Evolutionary conservation across 2,797 vertebrate species (phyloP), one percentile per base, ranked within the genome.

Genomic region (Xyrichtys novacula): DNA sequence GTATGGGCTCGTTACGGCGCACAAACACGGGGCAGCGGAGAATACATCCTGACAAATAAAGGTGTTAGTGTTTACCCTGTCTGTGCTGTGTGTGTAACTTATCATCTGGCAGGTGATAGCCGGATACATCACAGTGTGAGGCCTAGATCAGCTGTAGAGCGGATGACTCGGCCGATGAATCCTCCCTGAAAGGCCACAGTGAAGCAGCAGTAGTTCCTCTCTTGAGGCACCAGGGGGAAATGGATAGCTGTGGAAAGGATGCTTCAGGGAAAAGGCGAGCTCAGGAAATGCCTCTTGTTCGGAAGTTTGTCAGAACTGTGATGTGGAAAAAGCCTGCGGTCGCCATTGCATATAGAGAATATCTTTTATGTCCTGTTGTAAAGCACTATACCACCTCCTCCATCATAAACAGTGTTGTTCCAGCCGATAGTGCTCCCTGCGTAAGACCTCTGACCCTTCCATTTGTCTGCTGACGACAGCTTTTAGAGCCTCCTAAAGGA

Each of bases 141-240:
- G 81, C 74, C 80, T 42, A 6, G 59, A 55, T 74, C 65, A 53
- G 81, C 69, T 56, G 46, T 25, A 56, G 66, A 72, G 71, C 80
- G 71, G 67, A 81, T 58, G 72, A 75, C 63, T 26, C 12, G 25
- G 58, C 54, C 10, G 54, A 68, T 72, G 69, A 65, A 77, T 85
- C 56, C 64, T 49, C 49, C 32, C 67, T 44, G 61, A 76, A 61
- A 75, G 71, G 73, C 76, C 56, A 16, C 58, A 54, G 70, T 65
- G 62, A 74, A 75, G 26, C 52, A 50, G 78, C 70, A 85, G 92
- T 73, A 95, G 92, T 95, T 94, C 91, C 91, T 86, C 81, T 86
- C 78, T 83, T 67, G 69, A 71, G 78, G 88, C 94, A 94, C 90
- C 92, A 95, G 94, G 93, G 94, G 94, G 94, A 94, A 94, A 94